These are phyloP conservation scores for Dugesia japonica DNA, from an alignment of 2,888 invertebrate species.

Conservation along the genomic window DNA sequence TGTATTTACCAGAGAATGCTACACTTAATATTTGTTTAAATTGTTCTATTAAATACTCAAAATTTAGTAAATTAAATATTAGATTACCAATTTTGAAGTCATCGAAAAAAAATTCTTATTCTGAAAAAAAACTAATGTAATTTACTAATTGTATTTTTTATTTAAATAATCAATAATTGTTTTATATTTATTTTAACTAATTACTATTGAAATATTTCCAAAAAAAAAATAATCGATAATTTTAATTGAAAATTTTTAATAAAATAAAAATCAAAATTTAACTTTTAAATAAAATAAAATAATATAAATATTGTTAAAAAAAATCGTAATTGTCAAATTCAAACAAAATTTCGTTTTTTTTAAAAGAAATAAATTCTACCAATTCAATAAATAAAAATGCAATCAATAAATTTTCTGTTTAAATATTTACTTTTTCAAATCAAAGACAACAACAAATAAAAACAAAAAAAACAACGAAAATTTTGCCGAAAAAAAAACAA, in stretches of 20 bases:
- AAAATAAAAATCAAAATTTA: too few species aligned
- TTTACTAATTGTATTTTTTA: too few species aligned
- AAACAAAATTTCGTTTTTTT: too few species aligned
- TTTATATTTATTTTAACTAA: too few species aligned
- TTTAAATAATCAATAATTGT: too few species aligned
- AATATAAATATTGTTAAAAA: too few species aligned
- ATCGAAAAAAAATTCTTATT: background rate
- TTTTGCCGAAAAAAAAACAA: background rate
- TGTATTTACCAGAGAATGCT: background rate
- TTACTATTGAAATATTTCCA: too few species aligned
- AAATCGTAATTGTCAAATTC: too few species aligned
- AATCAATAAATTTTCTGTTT: conserved; percentile 25
- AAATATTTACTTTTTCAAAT: conserved; percentile 21
- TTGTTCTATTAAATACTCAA: background rate
- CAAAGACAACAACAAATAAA: conserved; percentile 20
- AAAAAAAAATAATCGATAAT: too few species aligned
- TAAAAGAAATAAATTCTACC: too few species aligned
- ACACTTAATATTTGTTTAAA: background rate
- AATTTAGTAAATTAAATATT: conserved; percentile 3
- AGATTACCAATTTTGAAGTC: background rate
- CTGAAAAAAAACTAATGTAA: background rate
- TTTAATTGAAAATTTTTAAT: too few species aligned
- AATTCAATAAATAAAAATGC: background rate
- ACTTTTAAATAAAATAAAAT: too few species aligned
- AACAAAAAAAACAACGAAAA: conserved; percentile 20